Evolutionary conservation across 2,888 invertebrate genomes (phyloP).

Genomic region (Drosophila eohydei): DNA sequence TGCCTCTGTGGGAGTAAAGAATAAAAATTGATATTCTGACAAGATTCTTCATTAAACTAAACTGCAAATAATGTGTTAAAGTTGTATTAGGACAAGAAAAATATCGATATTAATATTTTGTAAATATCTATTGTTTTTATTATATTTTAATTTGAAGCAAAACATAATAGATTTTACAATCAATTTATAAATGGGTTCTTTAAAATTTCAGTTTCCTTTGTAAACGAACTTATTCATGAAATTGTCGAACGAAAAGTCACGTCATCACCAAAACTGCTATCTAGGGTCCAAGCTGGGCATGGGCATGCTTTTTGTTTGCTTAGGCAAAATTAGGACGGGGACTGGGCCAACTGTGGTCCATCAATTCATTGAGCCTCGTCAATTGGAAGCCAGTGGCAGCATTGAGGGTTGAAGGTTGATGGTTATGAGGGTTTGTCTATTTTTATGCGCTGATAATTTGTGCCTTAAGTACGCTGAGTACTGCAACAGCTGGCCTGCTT

Average conservation of each 20-base stretch:
- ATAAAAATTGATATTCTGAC: not conserved
- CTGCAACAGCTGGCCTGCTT: conserved; percentile 54
- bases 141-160: not conserved
- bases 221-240: conserved; percentile 43
- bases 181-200: conserved; percentile 14
- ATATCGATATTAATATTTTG: too few relatives aligned
- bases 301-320: conserved; percentile 53
- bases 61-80: not conserved
- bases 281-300: conserved; percentile 5
- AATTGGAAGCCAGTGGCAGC: conserved; percentile 54
- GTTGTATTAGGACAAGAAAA: too few relatives aligned
- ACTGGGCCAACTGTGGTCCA: conserved; percentile 33
- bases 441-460: conserved; percentile 73
- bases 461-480: conserved; percentile 65
- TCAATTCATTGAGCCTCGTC: conserved; percentile 60
- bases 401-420: not conserved
- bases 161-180: not conserved
- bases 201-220: conserved; percentile 1
- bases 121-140: too few relatives aligned
- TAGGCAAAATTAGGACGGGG: conserved; percentile 47
- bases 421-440: conserved; percentile 36
- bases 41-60: not conserved
- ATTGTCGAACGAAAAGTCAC: conserved; percentile 25
- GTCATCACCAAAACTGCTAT: conserved; percentile 37
- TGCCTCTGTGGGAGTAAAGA: not conserved